Percentiles rank a stretch among this genome's conserved stretches.
phyloP scores from a whole-genome alignment of 2,797 vertebrate genomes.

The Sebastes vulpes region DNA sequence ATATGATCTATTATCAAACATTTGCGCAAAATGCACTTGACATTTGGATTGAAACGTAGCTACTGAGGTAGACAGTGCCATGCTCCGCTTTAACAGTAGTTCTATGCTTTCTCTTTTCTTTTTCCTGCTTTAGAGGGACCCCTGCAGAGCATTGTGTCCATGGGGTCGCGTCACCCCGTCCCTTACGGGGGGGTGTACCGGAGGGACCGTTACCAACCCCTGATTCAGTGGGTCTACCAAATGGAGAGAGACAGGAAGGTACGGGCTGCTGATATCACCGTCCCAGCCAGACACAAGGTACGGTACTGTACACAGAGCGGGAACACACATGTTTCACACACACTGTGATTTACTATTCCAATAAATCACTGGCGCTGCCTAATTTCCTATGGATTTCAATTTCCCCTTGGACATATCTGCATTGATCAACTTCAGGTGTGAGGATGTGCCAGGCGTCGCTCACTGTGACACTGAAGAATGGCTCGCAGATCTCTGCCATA shows the following conservation, averaged over 20 bases:
- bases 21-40: conserved; percentile 14
- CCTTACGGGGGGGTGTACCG: conserved; percentile 48
- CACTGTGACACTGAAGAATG: conserved; percentile 82
- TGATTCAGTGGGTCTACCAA: conserved; percentile 69
- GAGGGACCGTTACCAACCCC: conserved; percentile 64
- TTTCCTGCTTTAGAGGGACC: conserved; percentile 59
- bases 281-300: conserved; percentile 63
- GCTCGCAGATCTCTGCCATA: conserved; percentile 51
- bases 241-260: conserved; percentile 80
- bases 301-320: conserved; percentile 42
- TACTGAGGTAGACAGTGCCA: not conserved
- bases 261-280: conserved; percentile 69
- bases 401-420: conserved; percentile 84
- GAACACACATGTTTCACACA: conserved; percentile 51
- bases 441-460: conserved; percentile 81
- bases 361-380: conserved; percentile 84
- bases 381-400: conserved; percentile 88
- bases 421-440: conserved; percentile 86
- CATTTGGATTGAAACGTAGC: conserved; percentile 12
- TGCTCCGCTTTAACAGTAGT: not conserved
- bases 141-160: conserved; percentile 81
- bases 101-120: not conserved
- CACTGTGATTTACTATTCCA: conserved; percentile 82
- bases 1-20: conserved; percentile 9
- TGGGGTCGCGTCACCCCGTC: conserved; percentile 77